These are phyloP conservation scores for Barbus barbus DNA, from an alignment of 2,113 vertebrate species.

Conservation along the genomic window DNA sequence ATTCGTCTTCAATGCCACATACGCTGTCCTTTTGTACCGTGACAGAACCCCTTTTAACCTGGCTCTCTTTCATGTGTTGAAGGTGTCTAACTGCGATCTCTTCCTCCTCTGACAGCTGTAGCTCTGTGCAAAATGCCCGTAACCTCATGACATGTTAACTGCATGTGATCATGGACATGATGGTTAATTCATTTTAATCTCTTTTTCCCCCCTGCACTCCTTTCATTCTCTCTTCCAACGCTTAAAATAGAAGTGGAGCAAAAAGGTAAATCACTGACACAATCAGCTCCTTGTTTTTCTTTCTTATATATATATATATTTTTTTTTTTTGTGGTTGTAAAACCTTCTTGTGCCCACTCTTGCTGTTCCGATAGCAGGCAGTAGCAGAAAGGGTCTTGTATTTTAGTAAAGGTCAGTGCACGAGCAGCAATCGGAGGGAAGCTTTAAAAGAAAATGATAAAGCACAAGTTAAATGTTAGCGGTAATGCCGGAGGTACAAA, in stretches of 20 bases:
- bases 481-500: conserved; percentile 80
- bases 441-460: conserved; percentile 77
- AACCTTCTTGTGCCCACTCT: conserved; percentile 86
- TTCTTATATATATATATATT: conserved; percentile 15
- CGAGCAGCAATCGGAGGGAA: conserved; percentile 68
- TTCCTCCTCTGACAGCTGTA: conserved; percentile 83
- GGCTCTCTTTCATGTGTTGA: conserved; percentile 58
- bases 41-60: conserved; percentile 61
- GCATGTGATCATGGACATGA: conserved; percentile 89
- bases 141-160: conserved; percentile 89
- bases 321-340: conserved; percentile 67
- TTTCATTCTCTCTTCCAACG: conserved; percentile 99
- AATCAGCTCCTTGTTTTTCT: conserved; percentile 92
- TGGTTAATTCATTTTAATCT: conserved; percentile 99
- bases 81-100: conserved; percentile 40
- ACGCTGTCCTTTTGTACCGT: conserved; percentile 49
- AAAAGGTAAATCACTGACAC: conserved; percentile 99
- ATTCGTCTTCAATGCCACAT: conserved; percentile 20
- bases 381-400: conserved; percentile 64
- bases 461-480: conserved; percentile 83
- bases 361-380: conserved; percentile 83
- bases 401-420: conserved; percentile 66
- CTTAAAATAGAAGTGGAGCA: conserved; percentile 99
- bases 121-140: conserved; percentile 80
- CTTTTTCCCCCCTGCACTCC: conserved; percentile 92